Evolutionary conservation across 2,797 vertebrate genomes (phyloP).

Genomic region (Sebastes hopkinsi): DNA sequence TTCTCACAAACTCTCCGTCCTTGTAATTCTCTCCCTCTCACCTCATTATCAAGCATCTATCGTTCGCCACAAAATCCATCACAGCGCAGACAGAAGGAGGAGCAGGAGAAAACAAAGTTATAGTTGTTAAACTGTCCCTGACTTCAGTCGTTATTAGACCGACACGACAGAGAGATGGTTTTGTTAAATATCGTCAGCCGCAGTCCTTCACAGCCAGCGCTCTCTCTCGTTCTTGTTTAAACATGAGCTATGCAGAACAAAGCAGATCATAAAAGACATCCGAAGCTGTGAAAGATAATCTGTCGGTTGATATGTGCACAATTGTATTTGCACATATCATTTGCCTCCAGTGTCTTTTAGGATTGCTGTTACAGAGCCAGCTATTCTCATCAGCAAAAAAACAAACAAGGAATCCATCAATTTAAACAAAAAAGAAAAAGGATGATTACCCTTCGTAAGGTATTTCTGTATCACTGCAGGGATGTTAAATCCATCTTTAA

Average conservation of each 20-base stretch:
- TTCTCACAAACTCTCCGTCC: conserved; percentile 15
- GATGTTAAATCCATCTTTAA: not conserved
- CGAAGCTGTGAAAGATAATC: conserved; percentile 2
- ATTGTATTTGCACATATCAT: conserved; percentile 9
- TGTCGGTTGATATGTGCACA: not conserved
- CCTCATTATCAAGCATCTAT: conserved; percentile 36
- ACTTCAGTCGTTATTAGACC: conserved; percentile 11
- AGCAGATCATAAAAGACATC: not conserved
- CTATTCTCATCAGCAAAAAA: not conserved
- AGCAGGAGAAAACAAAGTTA: not conserved
- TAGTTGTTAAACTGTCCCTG: not conserved
- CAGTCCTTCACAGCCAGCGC: not conserved
- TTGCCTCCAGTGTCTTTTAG: not conserved
- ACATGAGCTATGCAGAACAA: conserved; percentile 2
- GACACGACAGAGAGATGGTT: not conserved
- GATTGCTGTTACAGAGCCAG: not conserved
- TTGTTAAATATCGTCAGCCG: conserved; percentile 26
- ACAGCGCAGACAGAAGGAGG: not conserved
- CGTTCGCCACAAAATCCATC: conserved; percentile 21
- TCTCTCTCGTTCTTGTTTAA: not conserved
- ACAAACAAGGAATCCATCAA: not conserved
- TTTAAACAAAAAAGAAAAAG: not conserved
- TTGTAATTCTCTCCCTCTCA: conserved; percentile 32
- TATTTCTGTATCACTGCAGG: not conserved
- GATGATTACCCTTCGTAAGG: not conserved